Conservation (phyloP, 2,113 vertebrate genomes). For the Theropithecus gelada region DNA sequence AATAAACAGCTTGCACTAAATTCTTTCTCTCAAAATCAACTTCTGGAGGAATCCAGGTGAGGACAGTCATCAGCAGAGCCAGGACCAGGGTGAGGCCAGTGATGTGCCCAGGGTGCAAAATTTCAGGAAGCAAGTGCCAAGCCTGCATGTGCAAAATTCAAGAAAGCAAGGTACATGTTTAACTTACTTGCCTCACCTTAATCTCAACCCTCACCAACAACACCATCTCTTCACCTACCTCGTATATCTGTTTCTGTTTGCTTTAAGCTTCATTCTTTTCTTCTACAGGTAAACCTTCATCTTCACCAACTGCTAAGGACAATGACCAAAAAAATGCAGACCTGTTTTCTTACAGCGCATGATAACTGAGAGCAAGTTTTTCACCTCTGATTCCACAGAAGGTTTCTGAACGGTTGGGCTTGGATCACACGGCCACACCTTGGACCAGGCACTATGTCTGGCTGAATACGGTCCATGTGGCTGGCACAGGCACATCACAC, state of each 20-base stretch:
- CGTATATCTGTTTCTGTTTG: neutral
- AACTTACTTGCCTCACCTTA: too few species aligned
- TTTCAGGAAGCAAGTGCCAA: fast-evolving
- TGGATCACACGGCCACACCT: fast-evolving
- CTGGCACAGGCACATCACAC: neutral
- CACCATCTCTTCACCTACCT: neutral
- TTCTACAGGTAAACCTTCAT: neutral
- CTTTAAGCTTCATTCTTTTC: neutral
- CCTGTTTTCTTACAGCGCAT: neutral
- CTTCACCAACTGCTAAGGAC: neutral
- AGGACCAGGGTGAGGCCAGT: fast-evolving
- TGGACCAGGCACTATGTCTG: neutral
- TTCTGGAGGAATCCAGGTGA: neutral
- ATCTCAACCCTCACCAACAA: fast-evolving
- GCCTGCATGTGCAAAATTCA: neutral
- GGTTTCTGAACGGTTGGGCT: neutral
- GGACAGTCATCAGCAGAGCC: neutral
- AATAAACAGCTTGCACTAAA: neutral
- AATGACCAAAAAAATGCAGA: neutral
- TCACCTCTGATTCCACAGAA: fast-evolving
- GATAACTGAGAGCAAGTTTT: too few species aligned
- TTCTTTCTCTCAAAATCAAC: neutral
- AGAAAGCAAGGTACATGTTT: neutral
- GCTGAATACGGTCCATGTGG: too few species aligned
- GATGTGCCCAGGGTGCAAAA: too few species aligned